Evolutionary conservation across 2,888 invertebrate species (phyloP).

Genomic region (Argynnis bischoffii): DNA sequence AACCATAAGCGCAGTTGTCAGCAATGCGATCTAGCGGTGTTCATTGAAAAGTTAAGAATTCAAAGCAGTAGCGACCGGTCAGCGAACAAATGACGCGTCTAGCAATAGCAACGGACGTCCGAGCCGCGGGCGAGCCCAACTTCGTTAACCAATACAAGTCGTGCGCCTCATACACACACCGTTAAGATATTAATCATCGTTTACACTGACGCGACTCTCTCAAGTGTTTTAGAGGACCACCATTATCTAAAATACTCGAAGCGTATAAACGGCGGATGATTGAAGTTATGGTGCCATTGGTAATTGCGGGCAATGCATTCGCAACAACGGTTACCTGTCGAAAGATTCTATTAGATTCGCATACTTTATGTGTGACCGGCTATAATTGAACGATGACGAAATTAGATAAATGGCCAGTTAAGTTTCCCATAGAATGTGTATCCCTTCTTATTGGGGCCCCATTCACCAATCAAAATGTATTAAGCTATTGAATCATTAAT

Average conservation of each 20-base stretch:
- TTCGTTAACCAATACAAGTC: constrained; percentile 42
- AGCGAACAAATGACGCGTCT: constrained; percentile 61
- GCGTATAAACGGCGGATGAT: constrained; percentile 48
- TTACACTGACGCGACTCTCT: constrained; percentile 69
- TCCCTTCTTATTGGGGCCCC: constrained; percentile 37
- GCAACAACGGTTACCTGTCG: constrained; percentile 49
- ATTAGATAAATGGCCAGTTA: constrained; percentile 64
- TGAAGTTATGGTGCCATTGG: constrained; percentile 43
- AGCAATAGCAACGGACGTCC: constrained; percentile 55
- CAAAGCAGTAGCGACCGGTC: constrained; percentile 57
- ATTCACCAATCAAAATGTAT: constrained; percentile 46
- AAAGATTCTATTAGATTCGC: constrained; percentile 50
- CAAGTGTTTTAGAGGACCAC: constrained; percentile 73
- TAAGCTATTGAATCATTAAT: constrained; percentile 45
- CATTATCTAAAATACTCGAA: constrained; percentile 66
- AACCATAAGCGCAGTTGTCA: constrained; percentile 76
- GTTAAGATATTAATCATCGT: constrained; percentile 80
- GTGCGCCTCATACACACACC: constrained; percentile 49
- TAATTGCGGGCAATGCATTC: constrained; percentile 44
- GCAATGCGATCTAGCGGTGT: constrained; percentile 58
- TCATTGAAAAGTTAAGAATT: constrained; percentile 71
- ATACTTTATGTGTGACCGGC: constrained; percentile 37
- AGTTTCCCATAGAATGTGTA: constrained; percentile 55
- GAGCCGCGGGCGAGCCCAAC: constrained; percentile 43
- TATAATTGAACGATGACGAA: constrained; percentile 48